Conservation (phyloP, 2,888 invertebrate genomes). For the Elysia crispata region DNA sequence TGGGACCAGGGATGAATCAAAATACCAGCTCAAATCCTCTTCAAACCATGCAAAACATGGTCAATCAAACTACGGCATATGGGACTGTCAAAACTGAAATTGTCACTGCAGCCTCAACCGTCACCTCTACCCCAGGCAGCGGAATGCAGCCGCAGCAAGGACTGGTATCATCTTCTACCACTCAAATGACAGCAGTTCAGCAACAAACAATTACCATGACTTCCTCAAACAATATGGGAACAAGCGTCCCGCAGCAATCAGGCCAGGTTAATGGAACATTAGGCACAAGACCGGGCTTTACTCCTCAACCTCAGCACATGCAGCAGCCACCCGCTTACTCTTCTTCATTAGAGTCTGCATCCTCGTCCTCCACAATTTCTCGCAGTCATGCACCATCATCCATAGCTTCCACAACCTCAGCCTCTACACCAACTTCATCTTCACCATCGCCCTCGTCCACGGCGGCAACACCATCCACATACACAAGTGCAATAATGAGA, state of each 20-base stretch:
- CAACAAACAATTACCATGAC: constrained; percentile 55
- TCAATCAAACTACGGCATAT: constrained; percentile 80
- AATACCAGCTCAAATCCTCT: constrained; percentile 68
- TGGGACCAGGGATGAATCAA: constrained; percentile 35
- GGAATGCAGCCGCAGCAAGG: constrained; percentile 57
- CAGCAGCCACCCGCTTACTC: constrained; percentile 35
- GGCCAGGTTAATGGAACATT: constrained; percentile 51
- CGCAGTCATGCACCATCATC: constrained; percentile 39
- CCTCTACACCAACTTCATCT: constrained; percentile 38
- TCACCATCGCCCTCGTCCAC: constrained; percentile 35
- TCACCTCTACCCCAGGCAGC: constrained; percentile 47
- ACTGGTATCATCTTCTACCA: constrained; percentile 60
- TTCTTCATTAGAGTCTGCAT: constrained; percentile 14
- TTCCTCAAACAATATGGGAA: constrained; percentile 27
- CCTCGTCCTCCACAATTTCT: constrained; percentile 56
- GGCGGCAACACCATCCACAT: constrained; percentile 52
- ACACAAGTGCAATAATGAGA: constrained; percentile 74
- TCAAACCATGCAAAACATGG: constrained; percentile 76
- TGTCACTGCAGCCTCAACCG: constrained; percentile 56
- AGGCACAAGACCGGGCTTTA: constrained; percentile 52
- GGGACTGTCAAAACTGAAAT: constrained; percentile 67
- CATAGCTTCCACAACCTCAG: not conserved
- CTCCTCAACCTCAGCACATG: constrained; percentile 49
- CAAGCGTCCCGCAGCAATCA: constrained; percentile 37
- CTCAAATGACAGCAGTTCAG: constrained; percentile 67